Base-by-base conservation (phyloP, 2,888 invertebrate species). In the Drosophila antonietae region DNA sequence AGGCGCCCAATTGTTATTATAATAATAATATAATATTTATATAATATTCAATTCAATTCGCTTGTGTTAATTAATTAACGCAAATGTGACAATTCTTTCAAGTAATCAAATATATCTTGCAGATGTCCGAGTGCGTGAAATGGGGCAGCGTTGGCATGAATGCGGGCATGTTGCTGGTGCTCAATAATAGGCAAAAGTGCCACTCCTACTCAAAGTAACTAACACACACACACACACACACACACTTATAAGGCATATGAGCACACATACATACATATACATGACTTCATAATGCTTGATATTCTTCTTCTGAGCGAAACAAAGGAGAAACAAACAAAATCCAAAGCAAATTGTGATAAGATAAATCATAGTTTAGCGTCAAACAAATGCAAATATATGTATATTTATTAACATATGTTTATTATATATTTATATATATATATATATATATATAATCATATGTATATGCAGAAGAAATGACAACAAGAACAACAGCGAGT, bases 121-220 rank as follows among this genome's bases (percentile, higher is more conserved):
- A 95, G 95, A 95, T 95, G 93, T 95, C 95, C 92, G 95, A 95
- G 93, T 95, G 95, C 91, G 94, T 95, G 79, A 95, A 95, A 93
- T 95, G 95, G 95, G 95, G 95, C 89, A 95, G 94, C 92, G 94
- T 95, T 89, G 95, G 95, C 90, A 95, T 95, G 94, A 95, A 94
- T 90, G 95, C 95, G 92, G 95, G 95, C 83, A 94, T 95, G 80
- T 93, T 95, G 93, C 93, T 95, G 77, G 94, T 95, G 82, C 94
- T 93, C 92, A 95, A 94, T 91, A 91, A 91, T 85, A 84, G 92
- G 90, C 67, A 89, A 67, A 83, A 87, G 72, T 68, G 73, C 89
- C 63, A 85, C 68, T 81, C 88, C 65, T 88, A 84, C 73, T 71
- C 78, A 78, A 76, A 79, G 78, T 71, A 83, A 80, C 68, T 74